Evolutionary conservation across 1,140 invertebrate species (phyloP).

Genomic region (Streblospio benedicti): DNA sequence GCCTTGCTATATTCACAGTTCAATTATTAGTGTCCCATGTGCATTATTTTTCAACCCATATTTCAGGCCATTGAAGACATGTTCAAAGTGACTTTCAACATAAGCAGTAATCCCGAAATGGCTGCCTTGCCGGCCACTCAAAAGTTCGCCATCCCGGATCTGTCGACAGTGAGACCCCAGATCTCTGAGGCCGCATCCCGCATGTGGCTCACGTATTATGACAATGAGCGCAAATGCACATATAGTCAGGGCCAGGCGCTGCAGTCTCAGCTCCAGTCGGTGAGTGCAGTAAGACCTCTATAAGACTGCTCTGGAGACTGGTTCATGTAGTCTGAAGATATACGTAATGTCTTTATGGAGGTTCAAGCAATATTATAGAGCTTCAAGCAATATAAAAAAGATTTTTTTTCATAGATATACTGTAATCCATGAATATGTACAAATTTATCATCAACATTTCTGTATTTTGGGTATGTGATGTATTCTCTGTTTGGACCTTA

Average conservation of each 20-base stretch:
- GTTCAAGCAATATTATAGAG: too few relatives aligned
- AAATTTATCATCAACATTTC: too few relatives aligned
- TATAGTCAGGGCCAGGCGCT: conserved; percentile 71
- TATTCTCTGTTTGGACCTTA: too few relatives aligned
- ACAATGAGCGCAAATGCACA: conserved; percentile 74
- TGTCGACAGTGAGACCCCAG: conserved; percentile 59
- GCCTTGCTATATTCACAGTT: too few relatives aligned
- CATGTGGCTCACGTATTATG: conserved; percentile 84
- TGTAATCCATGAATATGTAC: too few relatives aligned
- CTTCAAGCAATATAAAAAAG: too few relatives aligned
- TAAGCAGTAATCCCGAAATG: conserved; percentile 45
- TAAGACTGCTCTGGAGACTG: background rate
- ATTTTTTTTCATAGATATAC: too few relatives aligned
- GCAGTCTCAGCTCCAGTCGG: conserved; percentile 87
- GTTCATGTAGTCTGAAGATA: too few relatives aligned
- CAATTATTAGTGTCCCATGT: too few relatives aligned
- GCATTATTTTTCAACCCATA: conserved; percentile 5
- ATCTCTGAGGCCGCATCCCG: conserved; percentile 76
- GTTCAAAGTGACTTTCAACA: conserved; percentile 74
- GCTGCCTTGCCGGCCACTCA: conserved; percentile 2
- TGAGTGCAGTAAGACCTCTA: conserved; percentile 36
- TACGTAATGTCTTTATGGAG: too few relatives aligned
- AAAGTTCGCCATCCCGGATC: conserved; percentile 57
- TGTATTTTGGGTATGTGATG: too few relatives aligned
- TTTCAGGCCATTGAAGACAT: conserved; percentile 54